Evolutionary conservation across 2,113 vertebrate genomes (phyloP).

Genomic region (Notechis scutatus): DNA sequence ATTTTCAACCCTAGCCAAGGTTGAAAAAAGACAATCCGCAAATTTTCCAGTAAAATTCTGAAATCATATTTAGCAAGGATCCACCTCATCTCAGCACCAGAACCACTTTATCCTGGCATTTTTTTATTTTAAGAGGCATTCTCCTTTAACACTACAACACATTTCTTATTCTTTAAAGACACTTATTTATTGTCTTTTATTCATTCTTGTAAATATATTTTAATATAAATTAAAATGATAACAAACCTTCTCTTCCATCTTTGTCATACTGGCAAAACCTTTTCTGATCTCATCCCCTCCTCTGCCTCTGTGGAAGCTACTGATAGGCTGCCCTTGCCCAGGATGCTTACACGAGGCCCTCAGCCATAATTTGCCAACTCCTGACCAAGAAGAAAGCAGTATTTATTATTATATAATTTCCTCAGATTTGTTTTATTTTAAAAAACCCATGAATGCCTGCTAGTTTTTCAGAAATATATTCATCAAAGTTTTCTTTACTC

Average conservation of each 20-base stretch:
- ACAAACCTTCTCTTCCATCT: background rate
- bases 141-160: background rate
- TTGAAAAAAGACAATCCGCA: background rate
- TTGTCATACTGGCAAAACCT: background rate
- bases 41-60: background rate
- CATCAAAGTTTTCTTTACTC: background rate
- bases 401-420: constrained; percentile 6
- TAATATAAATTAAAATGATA: constrained; percentile 10
- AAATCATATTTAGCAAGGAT: background rate
- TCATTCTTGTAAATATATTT: background rate
- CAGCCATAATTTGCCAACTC: background rate
- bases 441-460: no score
- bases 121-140: background rate
- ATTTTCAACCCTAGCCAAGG: background rate
- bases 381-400: background rate
- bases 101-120: background rate
- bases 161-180: background rate
- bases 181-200: background rate
- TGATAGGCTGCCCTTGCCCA: background rate
- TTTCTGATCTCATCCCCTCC: background rate
- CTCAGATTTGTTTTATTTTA: constrained; percentile 5
- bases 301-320: background rate
- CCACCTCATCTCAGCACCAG: background rate
- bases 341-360: background rate
- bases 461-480: background rate